These are phyloP conservation scores for Eulemur mongoz DNA, from an alignment of 2,797 vertebrate species.

Conservation along the genomic window DNA sequence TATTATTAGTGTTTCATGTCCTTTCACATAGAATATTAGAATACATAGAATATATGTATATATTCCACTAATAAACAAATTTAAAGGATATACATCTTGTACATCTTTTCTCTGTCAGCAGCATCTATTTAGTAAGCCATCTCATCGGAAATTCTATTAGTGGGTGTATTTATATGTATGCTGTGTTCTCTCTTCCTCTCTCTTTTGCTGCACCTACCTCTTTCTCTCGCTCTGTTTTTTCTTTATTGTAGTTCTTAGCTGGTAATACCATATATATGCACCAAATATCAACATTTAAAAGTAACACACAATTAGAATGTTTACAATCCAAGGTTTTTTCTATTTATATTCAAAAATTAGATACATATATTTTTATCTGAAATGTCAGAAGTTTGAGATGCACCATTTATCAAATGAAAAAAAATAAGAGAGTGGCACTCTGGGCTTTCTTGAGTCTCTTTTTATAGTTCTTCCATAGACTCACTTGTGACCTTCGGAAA, in stretches of 20 bases:
- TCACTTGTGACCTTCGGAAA: conserved; percentile 67
- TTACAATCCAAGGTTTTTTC: background rate
- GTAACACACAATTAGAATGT: background rate
- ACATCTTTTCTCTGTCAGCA: background rate
- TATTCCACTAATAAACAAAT: background rate
- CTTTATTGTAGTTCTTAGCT: background rate
- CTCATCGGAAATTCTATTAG: background rate
- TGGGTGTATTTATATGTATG: too few species aligned
- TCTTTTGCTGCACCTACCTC: too few species aligned
- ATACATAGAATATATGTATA: background rate
- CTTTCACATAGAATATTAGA: background rate
- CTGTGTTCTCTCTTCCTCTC: background rate
- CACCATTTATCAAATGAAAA: conserved; percentile 41
- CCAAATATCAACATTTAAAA: background rate
- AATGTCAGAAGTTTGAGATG: conserved; percentile 16
- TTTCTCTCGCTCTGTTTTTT: background rate
- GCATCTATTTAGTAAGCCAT: background rate
- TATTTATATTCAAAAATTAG: conserved; percentile 26
- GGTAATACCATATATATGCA: background rate
- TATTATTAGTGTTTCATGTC: background rate
- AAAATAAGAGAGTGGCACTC: background rate
- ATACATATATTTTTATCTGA: conserved; percentile 21
- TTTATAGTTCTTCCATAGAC: conserved; percentile 59
- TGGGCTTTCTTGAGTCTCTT: conserved; percentile 10
- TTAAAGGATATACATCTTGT: background rate